Evolutionary conservation across 2,797 vertebrate species (phyloP), one percentile per base, ranked within the genome.

Genomic region (Propithecus perrieri): DNA sequence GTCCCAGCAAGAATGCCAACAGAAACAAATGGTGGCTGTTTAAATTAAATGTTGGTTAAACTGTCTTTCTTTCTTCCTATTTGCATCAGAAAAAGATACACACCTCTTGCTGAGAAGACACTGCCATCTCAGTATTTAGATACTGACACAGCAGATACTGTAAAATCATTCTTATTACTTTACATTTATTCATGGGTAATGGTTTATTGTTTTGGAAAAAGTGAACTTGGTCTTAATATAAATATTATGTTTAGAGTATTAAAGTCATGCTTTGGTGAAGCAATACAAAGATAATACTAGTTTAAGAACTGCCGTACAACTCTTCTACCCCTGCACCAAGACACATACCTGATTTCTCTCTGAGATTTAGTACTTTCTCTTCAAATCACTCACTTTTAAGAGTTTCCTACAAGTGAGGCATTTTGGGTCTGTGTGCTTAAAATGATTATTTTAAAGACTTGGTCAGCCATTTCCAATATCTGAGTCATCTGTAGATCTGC

Each of bases 61-160:
- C 43, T 80, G 10, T 91, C 43, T 55, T 46, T 89, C 76, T 93
- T 53, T 80, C 41, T 91, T 90, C 76, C 63, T 69, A 0, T 92
- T 83, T 88, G 80, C 74, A 61, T 90, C 80, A 91, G 65, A 89
- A 95, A 95, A 89, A 65, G 26, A 81, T 53, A 75, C 12, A 61
- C 2, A 50, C 33, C 50, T 91, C 67, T 93, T 94, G 72, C 84
- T 85, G 53, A 89, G 92, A 95, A 74, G 85, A 91, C 24, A 33
- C 33, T 78, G 7, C 74, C 57, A 28, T 55, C 24, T 80, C 55
- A 79, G 63, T 84, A 67, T 69, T 85, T 86, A 69, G 28, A 65
- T 75, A 28, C 76, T 63, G 53, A 72, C 59, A 71, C 57, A 83
- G 72, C 55, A 81, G 41, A 94, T 50, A 71, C 38, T 84, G 0